Evolutionary conservation across 2,797 vertebrate species (phyloP), one percentile per base, ranked within the genome.

Genomic region (Tadarida brasiliensis): DNA sequence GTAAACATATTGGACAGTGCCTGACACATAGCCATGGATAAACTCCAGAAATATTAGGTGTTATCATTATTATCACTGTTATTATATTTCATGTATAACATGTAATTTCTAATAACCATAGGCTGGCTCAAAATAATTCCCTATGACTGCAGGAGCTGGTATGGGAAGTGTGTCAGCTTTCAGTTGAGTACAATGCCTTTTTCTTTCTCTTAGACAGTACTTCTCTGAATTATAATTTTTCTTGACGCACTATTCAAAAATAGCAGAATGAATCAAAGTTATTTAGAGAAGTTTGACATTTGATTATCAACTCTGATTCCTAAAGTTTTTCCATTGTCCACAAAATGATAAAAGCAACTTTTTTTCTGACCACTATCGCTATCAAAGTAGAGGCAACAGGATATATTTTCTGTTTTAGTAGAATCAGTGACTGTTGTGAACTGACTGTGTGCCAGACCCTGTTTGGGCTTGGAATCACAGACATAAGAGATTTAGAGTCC

Each of bases 341-440:
- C 49, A 96, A 88, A 91, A 84, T 67, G 15, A 96, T 59, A 22
- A 90, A 86, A 61, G 22, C 6, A n/a, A 67, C 11, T 22, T 68
- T 11, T 56, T 11, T 51, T 28, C 22, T 49, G 11, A 22, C 3
- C 9, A 30, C 20, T 57, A 49, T 22, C 70, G 5, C 8, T 73
- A 74, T 30, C 30, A 59, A 87, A 73, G 35, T 39, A 85, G 22
- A 88, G 33, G 6, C 47, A 61, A 28, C 35, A 59, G n/a, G 8
- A 54, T 67, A 39, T 94, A 94, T 80, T 15, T 33, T 82, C 28
- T 81, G 20, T 88, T 87, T 61, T 19, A 44, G 35, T 84, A 90
- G 33, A 89, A 71, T 10, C 83, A 90, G 77, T 28, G 68, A 61
- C 57, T 74, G 39, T 19, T 71, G 35, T 56, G 57, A 91, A 89